Conservation (phyloP, 1,140 invertebrate genomes). For the Drosophila arizonae region DNA sequence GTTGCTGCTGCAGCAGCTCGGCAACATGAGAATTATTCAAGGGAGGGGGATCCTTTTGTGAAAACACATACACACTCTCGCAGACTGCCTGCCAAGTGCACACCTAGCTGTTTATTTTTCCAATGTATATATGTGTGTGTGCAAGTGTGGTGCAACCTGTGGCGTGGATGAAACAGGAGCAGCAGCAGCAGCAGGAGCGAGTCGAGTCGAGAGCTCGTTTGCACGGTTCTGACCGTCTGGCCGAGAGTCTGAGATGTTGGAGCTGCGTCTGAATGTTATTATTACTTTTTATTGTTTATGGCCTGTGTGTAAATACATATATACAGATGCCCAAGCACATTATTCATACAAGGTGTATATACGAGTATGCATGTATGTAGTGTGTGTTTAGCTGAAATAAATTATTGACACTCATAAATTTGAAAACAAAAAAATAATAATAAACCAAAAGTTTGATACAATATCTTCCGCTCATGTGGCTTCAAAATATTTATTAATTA, state of each 20-base stretch:
- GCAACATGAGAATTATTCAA: constrained; percentile 54
- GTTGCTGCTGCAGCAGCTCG: constrained; percentile 17
- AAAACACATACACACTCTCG: neutral
- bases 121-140: neutral
- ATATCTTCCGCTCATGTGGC: neutral
- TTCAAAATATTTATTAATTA: neutral
- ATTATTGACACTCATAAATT: constrained; percentile 1
- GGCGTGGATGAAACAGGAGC: constrained; percentile 32
- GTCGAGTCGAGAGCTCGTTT: constrained; percentile 25
- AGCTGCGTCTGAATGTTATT: constrained; percentile 1
- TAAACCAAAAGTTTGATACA: neutral
- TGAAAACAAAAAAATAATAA: neutral
- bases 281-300: constrained; percentile 4
- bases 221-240: constrained; percentile 22
- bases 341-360: neutral
- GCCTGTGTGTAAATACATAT: neutral
- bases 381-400: neutral
- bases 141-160: constrained; percentile 35
- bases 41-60: neutral
- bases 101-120: constrained; percentile 29
- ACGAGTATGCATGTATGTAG: too few relatives aligned
- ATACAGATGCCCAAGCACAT: neutral
- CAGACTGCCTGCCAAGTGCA: constrained; percentile 9
- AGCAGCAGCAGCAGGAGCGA: constrained; percentile 22
- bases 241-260: neutral